Conservation (phyloP, 2,888 invertebrate species). For the Drosophila macrospina region DNA sequence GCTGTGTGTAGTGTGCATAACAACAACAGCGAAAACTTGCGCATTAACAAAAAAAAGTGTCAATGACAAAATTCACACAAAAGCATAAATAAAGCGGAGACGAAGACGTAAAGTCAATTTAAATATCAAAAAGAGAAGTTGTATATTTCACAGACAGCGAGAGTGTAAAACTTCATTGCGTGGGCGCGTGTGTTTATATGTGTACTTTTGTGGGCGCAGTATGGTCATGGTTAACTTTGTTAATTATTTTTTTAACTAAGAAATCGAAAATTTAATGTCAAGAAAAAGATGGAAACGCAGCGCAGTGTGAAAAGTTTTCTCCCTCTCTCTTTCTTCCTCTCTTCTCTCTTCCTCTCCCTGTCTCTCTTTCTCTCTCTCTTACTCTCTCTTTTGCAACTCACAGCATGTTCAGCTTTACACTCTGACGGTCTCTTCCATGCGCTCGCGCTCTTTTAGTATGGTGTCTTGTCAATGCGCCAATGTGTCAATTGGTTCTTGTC, state of each 20-base stretch:
- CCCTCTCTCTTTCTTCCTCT: constrained; percentile 13
- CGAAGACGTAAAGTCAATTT: constrained; percentile 52
- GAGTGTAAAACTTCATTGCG: constrained; percentile 44
- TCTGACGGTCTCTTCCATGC: constrained; percentile 1
- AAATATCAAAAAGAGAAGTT: constrained; percentile 55
- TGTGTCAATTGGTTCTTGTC: constrained; percentile 57
- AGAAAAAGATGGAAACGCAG: constrained; percentile 50
- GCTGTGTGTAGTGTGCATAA: constrained; percentile 41
- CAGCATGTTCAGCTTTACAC: too few relatives aligned
- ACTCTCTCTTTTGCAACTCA: neutral
- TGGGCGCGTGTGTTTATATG: constrained; percentile 26
- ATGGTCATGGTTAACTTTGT: constrained; percentile 64
- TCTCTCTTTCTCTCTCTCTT: constrained; percentile 5
- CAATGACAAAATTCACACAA: constrained; percentile 52
- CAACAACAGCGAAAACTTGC: constrained; percentile 23
- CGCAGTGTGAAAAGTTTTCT: constrained; percentile 45
- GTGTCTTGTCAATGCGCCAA: constrained; percentile 59
- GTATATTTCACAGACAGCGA: constrained; percentile 58
- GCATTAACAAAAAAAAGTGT: constrained; percentile 44
- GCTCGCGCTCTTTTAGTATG: constrained; percentile 23
- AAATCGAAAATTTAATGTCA: constrained; percentile 70
- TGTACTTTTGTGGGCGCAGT: constrained; percentile 48
- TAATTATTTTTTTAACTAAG: constrained; percentile 46
- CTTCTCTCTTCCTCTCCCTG: constrained; percentile 4
- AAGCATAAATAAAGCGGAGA: constrained; percentile 64